Base-by-base conservation (phyloP, 2,797 vertebrate species). In the Sebastolobus alascanus region DNA sequence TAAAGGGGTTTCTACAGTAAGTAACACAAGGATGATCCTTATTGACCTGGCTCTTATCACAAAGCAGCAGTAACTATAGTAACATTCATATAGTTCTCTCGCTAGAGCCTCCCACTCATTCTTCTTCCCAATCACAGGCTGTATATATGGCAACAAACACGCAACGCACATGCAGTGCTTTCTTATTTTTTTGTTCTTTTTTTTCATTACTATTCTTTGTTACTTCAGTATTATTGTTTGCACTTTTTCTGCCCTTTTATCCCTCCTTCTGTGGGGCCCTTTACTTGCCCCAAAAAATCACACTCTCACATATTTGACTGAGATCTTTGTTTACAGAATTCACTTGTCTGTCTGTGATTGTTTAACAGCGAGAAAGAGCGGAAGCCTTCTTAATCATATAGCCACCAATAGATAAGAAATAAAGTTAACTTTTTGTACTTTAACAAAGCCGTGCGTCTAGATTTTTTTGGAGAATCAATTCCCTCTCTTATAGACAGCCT, bases 1-100 rank as follows among this genome's bases (percentile, higher is more conserved):
- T 61, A 68, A 69, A 38, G 0, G 27, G 10, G 4, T 29, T 59
- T 68, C 33, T 50, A 18, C 0, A 5, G 8, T 50, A 50, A 80
- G 29, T 31, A 18, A 68, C 35, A 64, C 31, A 50, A 22, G 22
- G n/a, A 67, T 61, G 37, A 68, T 12, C 37, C 33, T 27, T 27
- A 29, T 22, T 59, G 69, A 29, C 67, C 33, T 13, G 7, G 2
- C 20, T 77, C 56, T 79, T 55, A 78, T 84, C 73, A 56, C 25
- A 58, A 31, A 73, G 3, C 35, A 68, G 37, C 68, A 77, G 29
- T 14, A 82, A 71, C 8, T n/a, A 31, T 13, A 59, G 3, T 54
- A 83, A 58, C n/a, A 80, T 56, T 58, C 27, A 63, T 7, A 64
- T 9, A 64, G 59, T 14, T 61, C 3, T 43, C 54, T 13, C 35